Evolutionary conservation across 2,888 invertebrate genomes (phyloP).

Genomic region (Craniophora ligustri): DNA sequence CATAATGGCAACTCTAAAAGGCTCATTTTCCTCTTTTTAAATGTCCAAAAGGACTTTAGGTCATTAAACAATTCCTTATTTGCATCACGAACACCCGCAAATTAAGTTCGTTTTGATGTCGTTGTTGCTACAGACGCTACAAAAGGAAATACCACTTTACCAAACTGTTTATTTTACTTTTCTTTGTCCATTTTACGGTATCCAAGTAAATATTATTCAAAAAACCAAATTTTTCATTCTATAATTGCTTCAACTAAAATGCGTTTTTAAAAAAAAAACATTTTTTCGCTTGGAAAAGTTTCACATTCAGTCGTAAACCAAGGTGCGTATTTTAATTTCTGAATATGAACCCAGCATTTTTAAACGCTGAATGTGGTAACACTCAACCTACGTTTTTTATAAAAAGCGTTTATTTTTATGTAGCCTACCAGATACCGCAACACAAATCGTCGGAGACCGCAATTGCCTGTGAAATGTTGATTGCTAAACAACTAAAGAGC

Average conservation of each 20-base stretch:
- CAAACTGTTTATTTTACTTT: constrained; percentile 53
- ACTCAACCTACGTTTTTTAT: constrained; percentile 10
- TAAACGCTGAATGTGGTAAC: constrained; percentile 34
- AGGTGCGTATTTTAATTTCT: constrained; percentile 34
- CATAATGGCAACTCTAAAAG: constrained; percentile 43
- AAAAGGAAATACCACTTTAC: constrained; percentile 55
- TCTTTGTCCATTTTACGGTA: constrained; percentile 49
- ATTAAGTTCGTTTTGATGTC: constrained; percentile 64
- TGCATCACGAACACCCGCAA: constrained; percentile 64
- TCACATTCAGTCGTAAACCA: constrained; percentile 16
- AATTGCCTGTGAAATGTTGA: constrained; percentile 22
- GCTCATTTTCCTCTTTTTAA: constrained; percentile 53
- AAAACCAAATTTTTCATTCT: constrained; percentile 25
- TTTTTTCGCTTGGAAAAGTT: constrained; percentile 16
- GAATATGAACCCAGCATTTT: constrained; percentile 43
- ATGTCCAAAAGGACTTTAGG: constrained; percentile 53
- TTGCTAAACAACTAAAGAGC: constrained; percentile 14
- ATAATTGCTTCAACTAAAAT: constrained; percentile 38
- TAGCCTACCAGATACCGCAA: constrained; percentile 10
- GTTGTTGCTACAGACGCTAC: constrained; percentile 54
- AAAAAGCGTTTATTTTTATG: constrained; percentile 15
- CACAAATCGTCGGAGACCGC: constrained; percentile 19
- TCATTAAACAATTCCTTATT: constrained; percentile 67
- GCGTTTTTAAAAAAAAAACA: constrained; percentile 10
- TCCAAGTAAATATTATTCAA: constrained; percentile 39